These are phyloP conservation scores for Adelphocoris suturalis DNA, from an alignment of 2,888 invertebrate genomes.

Conservation along the genomic window DNA sequence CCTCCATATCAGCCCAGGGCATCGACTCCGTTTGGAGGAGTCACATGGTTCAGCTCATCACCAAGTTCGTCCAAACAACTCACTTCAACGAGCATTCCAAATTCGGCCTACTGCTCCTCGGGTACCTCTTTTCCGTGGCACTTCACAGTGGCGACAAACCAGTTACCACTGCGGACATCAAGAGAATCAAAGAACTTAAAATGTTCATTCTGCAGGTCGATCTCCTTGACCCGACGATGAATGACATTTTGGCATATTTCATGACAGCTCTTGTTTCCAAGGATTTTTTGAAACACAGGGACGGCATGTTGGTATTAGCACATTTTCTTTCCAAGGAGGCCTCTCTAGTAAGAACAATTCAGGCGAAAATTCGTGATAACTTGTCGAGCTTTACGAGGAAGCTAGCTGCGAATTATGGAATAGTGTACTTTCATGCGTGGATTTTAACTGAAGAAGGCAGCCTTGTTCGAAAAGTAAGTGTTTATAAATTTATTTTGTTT, in stretches of 20 bases:
- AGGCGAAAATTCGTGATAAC: constrained; percentile 73
- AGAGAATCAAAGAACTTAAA: constrained; percentile 54
- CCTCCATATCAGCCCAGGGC: neutral
- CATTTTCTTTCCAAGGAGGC: constrained; percentile 72
- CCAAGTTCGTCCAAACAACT: constrained; percentile 64
- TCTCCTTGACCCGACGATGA: constrained; percentile 39
- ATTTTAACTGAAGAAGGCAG: constrained; percentile 71
- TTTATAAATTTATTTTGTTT: neutral
- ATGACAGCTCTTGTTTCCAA: constrained; percentile 52
- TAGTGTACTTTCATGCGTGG: constrained; percentile 76
- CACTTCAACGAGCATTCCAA: constrained; percentile 57
- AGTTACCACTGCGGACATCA: constrained; percentile 41
- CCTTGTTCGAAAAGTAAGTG: constrained; percentile 73
- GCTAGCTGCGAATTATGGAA: constrained; percentile 74
- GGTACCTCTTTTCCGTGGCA: constrained; percentile 34
- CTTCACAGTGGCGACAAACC: neutral
- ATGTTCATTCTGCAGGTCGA: constrained; percentile 44
- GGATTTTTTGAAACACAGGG: constrained; percentile 72
- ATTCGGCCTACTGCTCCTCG: constrained; percentile 45
- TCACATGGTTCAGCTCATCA: constrained; percentile 46
- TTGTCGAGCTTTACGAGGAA: constrained; percentile 72
- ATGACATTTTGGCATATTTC: constrained; percentile 19
- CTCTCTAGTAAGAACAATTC: constrained; percentile 72
- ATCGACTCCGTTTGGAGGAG: constrained; percentile 26
- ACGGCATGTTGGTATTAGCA: constrained; percentile 73